Conservation (phyloP, 1,140 invertebrate species). For the Arctopsyche grandis region DNA sequence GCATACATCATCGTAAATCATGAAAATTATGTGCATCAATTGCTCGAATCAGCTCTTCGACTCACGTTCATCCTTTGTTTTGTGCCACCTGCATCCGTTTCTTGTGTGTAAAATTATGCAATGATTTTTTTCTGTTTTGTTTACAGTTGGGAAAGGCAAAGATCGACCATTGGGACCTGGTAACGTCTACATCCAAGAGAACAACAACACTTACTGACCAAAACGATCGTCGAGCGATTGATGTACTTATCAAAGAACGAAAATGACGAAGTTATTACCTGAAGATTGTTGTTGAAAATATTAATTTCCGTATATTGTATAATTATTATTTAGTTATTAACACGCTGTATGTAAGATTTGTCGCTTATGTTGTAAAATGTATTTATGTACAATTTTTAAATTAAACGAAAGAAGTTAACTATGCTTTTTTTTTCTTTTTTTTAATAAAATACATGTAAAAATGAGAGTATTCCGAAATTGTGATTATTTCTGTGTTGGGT, state of each 20-base stretch:
- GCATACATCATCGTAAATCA: not conserved
- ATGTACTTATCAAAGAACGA: not conserved
- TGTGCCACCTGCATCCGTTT: constrained; percentile 24
- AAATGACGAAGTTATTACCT: constrained; percentile 16
- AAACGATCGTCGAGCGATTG: not conserved
- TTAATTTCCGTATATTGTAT: constrained; percentile 22
- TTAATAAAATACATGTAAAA: not conserved
- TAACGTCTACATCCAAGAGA: constrained; percentile 53
- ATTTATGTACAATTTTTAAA: constrained; percentile 39
- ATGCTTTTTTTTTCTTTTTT: not conserved
- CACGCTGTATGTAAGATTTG: constrained; percentile 26
- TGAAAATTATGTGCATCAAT: constrained; percentile 12
- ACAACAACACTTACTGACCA: constrained; percentile 41
- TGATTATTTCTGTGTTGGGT: not conserved
- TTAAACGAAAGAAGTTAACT: constrained; percentile 15
- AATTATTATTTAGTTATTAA: constrained; percentile 33
- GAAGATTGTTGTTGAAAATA: constrained; percentile 27
- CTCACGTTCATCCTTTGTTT: constrained; percentile 7
- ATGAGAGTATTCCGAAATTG: not conserved
- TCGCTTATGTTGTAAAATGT: constrained; percentile 37
- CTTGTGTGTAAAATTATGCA: constrained; percentile 10
- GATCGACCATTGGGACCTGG: constrained; percentile 46
- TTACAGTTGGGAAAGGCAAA: constrained; percentile 52
- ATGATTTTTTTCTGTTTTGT: constrained; percentile 41
- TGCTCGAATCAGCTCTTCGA: not conserved